phyloP scores from a whole-genome alignment of 2,888 invertebrate species.

The Dicycla oo region DNA sequence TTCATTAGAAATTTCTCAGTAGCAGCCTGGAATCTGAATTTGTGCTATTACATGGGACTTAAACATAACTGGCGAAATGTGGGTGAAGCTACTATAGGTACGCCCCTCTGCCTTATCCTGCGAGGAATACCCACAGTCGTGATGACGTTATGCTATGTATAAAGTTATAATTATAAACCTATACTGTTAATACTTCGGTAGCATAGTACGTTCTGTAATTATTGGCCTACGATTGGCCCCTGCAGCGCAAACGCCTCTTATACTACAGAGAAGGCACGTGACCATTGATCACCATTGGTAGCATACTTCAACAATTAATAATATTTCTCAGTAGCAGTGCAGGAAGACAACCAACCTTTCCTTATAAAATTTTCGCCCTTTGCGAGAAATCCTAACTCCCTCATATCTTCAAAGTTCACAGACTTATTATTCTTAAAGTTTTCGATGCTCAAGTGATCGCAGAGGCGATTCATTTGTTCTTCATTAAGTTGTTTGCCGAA shows the following conservation, averaged over 20 bases:
- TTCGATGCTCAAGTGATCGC: too few relatives aligned
- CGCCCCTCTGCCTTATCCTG: too few relatives aligned
- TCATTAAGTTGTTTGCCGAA: too few relatives aligned
- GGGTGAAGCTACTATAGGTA: neutral
- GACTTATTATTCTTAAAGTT: too few relatives aligned
- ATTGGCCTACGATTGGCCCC: too few relatives aligned
- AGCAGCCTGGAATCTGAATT: neutral
- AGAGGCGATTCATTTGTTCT: too few relatives aligned
- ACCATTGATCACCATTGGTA: neutral
- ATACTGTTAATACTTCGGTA: neutral
- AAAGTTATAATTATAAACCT: neutral
- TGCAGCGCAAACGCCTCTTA: neutral
- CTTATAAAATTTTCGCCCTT: slow-evolving; percentile 34
- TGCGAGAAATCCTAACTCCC: too few relatives aligned
- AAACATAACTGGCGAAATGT: neutral
- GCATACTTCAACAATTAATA: neutral
- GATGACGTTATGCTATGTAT: neutral
- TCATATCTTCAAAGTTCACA: too few relatives aligned
- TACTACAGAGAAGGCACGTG: neutral
- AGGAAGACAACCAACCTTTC: slow-evolving; percentile 52
- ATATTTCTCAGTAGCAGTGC: neutral
- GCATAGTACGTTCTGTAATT: neutral
- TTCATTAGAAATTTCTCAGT: neutral
- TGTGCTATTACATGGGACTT: neutral
- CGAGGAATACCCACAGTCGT: neutral